These are phyloP conservation scores for Anoplopoma fimbria DNA, from an alignment of 2,113 vertebrate species.

Conservation along the genomic window DNA sequence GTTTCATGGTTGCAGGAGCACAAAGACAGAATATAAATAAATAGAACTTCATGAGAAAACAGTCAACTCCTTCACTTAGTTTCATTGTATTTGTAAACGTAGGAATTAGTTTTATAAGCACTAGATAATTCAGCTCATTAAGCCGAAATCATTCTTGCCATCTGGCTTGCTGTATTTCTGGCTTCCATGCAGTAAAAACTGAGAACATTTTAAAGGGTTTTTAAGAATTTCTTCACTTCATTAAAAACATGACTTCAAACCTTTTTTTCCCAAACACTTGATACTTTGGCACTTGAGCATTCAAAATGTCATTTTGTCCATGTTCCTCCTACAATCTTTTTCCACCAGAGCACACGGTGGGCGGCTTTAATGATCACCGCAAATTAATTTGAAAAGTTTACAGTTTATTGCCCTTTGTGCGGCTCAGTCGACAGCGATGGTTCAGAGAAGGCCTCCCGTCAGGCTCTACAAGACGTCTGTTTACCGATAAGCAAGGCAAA, in stretches of 20 bases:
- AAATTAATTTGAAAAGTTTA: not conserved
- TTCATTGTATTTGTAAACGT: not conserved
- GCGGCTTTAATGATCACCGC: constrained; percentile 8
- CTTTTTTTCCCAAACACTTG: not conserved
- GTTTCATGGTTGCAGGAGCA: too few species aligned
- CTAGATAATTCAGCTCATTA: not conserved
- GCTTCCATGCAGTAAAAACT: not conserved
- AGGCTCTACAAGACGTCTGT: not conserved
- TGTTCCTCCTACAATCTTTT: not conserved
- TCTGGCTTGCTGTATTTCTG: not conserved
- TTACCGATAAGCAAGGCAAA: constrained; percentile 33
- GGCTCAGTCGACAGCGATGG: not conserved
- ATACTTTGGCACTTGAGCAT: not conserved
- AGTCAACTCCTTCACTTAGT: too few species aligned
- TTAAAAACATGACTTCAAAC: not conserved
- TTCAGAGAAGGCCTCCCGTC: constrained; percentile 4
- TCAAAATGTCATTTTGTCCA: not conserved
- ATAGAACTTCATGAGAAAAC: too few species aligned
- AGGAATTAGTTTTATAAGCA: not conserved
- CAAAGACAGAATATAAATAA: too few species aligned
- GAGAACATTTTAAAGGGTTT: not conserved
- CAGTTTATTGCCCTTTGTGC: not conserved
- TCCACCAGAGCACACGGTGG: not conserved
- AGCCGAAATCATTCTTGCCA: not conserved
- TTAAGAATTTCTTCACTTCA: not conserved